A percentile compares a stretch with the other conserved stretches of the same genome.
These are phyloP conservation scores for Girardia tigrina DNA, from an alignment of 2,888 invertebrate genomes.

Conservation along the genomic window DNA sequence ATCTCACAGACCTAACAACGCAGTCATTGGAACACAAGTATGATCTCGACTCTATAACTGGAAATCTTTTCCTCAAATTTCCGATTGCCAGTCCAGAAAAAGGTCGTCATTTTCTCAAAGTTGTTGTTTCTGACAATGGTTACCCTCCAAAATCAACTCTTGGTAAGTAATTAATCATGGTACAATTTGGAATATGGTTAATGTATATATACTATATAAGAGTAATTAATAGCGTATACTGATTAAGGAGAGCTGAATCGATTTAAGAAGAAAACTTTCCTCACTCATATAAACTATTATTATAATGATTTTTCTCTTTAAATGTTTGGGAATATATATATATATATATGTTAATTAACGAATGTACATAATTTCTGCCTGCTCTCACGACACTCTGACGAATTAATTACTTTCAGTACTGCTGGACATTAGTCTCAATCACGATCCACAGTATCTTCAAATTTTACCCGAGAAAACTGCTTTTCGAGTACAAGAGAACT, in stretches of 20 bases:
- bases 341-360: no score
- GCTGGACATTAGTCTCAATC: background rate
- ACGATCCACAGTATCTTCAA: background rate
- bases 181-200: no score
- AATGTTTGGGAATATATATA: no score
- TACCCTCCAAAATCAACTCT: background rate
- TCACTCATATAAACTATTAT: no score
- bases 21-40: background rate
- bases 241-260: no score
- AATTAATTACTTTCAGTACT: background rate
- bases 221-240: no score
- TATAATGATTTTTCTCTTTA: no score
- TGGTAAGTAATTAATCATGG: background rate
- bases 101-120: background rate
- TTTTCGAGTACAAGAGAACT: slow-evolving; percentile 4
- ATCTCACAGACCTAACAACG: background rate
- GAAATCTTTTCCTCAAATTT: background rate
- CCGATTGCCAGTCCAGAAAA: background rate
- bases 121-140: background rate
- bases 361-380: no score
- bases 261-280: no score
- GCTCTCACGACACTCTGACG: no score
- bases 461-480: background rate
- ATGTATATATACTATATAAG: no score
- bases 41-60: background rate